phyloP scores from a whole-genome alignment of 2,888 invertebrate genomes.

The Reticulitermes lucifugus region DNA sequence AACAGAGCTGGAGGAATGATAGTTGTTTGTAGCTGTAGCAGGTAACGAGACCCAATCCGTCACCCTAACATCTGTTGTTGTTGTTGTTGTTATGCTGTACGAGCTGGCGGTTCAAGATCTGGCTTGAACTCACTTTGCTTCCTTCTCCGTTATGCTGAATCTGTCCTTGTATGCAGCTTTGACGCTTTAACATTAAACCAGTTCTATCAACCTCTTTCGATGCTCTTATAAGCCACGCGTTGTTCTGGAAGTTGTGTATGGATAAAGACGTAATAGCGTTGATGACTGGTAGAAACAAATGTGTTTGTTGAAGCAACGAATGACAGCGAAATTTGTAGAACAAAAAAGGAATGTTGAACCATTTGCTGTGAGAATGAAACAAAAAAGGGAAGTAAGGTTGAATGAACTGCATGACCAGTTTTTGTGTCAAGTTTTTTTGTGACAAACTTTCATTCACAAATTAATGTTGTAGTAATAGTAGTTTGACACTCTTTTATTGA shows the following conservation, averaged over 20 bases:
- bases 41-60: too few relatives aligned
- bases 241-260: neutral
- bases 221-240: too few relatives aligned
- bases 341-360: too few relatives aligned
- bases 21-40: too few relatives aligned
- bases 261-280: neutral
- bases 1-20: too few relatives aligned
- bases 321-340: conserved; percentile 17
- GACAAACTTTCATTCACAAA: conserved; percentile 26
- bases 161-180: too few relatives aligned
- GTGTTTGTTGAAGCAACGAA: conserved; percentile 2
- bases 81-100: too few relatives aligned
- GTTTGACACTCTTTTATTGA: conserved; percentile 10
- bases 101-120: too few relatives aligned
- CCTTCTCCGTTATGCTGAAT: too few relatives aligned
- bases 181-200: neutral
- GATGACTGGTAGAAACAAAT: neutral
- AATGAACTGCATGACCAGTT: conserved; percentile 26
- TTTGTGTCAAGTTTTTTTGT: neutral
- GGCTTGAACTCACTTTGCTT: too few relatives aligned
- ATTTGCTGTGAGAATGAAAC: neutral
- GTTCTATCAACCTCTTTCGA: too few relatives aligned
- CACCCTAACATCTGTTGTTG: too few relatives aligned
- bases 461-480: conserved; percentile 32
- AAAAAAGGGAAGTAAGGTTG: conserved; percentile 26